Evolutionary conservation across 1,140 invertebrate species (phyloP).

Genomic region (Bilobella aurantiaca): DNA sequence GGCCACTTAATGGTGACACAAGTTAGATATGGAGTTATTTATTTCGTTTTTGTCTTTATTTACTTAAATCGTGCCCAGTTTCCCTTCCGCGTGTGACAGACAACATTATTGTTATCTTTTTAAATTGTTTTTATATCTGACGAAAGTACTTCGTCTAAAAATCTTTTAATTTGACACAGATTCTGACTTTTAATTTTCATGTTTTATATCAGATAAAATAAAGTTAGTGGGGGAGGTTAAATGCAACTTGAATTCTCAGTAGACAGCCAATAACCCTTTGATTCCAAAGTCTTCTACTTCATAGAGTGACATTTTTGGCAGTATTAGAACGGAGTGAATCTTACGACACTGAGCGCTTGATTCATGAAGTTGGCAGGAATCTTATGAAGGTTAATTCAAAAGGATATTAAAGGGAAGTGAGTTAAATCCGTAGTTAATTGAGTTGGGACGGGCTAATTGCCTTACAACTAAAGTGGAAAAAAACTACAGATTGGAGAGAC

Average conservation of each 20-base stretch:
- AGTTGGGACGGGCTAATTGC: neutral
- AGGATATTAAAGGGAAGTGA: neutral
- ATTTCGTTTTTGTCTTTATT: neutral
- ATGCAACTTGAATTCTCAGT: neutral
- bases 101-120: neutral
- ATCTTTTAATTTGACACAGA: neutral
- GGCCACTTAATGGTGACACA: neutral
- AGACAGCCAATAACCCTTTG: no score
- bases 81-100: neutral
- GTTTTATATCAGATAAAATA: neutral
- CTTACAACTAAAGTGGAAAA: neutral
- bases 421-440: neutral
- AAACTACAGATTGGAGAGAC: constrained; percentile 21
- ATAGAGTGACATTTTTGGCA: neutral
- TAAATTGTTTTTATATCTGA: neutral
- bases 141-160: neutral
- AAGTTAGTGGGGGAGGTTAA: neutral
- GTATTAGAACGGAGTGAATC: neutral
- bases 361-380: no score
- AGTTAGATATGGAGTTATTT: neutral
- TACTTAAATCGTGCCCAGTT: neutral
- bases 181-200: neutral
- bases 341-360: no score
- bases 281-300: no score
- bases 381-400: no score